A percentile compares a stretch with the other conserved stretches of the same genome.
Evolutionary conservation across 2,113 vertebrate species (phyloP).

Genomic region (Dendrocopos noguchii): DNA sequence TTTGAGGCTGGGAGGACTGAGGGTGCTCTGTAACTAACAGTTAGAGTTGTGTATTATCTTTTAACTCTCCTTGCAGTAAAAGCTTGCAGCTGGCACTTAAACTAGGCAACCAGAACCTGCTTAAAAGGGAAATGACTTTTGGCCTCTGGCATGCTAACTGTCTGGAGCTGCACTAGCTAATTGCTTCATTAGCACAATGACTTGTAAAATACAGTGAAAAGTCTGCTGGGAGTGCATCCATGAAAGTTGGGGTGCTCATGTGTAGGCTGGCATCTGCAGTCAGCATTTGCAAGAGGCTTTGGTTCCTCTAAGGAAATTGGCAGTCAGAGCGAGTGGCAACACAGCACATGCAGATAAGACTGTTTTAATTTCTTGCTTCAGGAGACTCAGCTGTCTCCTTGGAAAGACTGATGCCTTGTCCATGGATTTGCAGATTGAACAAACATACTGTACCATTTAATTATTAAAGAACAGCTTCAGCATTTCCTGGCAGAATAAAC

Average conservation of each 20-base stretch:
- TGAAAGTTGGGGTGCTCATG: background rate
- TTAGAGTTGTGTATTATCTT: background rate
- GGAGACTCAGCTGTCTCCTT: slow-evolving; percentile 58
- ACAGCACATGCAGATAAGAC: slow-evolving; percentile 50
- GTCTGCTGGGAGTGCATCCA: background rate
- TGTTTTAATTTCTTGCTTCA: slow-evolving; percentile 68
- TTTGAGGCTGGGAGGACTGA: background rate
- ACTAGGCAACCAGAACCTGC: background rate
- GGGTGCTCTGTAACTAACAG: background rate
- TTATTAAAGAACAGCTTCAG: slow-evolving; percentile 28
- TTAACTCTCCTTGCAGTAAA: background rate
- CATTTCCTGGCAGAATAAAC: background rate
- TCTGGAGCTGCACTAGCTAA: slow-evolving; percentile 1
- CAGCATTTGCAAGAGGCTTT: background rate
- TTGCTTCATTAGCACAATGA: slow-evolving; percentile 45
- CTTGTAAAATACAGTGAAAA: background rate
- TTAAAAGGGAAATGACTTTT: slow-evolving; percentile 32
- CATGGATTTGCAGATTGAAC: slow-evolving; percentile 19
- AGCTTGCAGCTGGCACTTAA: background rate
- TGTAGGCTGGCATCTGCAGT: background rate
- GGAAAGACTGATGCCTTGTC: slow-evolving; percentile 38
- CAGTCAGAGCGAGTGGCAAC: background rate
- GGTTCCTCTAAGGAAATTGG: slow-evolving; percentile 20
- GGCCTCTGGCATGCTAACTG: background rate
- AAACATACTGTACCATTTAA: slow-evolving; percentile 33